These are phyloP conservation scores for Apeltes quadracus DNA, from an alignment of 2,113 vertebrate species.

Conservation along the genomic window DNA sequence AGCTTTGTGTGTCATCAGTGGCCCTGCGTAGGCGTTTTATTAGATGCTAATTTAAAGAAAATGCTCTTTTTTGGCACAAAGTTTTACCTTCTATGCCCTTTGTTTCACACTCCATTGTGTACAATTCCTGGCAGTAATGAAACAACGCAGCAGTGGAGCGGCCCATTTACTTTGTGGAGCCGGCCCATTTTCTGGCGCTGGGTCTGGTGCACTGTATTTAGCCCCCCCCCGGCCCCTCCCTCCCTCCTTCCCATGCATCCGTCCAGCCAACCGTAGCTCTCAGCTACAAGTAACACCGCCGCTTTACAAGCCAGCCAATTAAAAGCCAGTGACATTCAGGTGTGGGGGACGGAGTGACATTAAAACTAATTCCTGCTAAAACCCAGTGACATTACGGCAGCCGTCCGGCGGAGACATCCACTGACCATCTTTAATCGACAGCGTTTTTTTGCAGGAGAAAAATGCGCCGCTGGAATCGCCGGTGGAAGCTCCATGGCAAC, in stretches of 20 bases:
- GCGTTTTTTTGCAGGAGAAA: conserved; percentile 21
- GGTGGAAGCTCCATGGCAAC: conserved; percentile 22
- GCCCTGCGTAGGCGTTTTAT: conserved; percentile 12
- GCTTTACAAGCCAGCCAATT: conserved; percentile 74
- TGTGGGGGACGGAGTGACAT: conserved; percentile 74
- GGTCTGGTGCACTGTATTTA: conserved; percentile 25
- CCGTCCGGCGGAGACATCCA: conserved; percentile 21
- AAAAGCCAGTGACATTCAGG: conserved; percentile 81
- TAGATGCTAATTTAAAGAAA: conserved; percentile 13
- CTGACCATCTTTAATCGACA: conserved; percentile 46
- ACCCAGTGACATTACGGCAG: conserved; percentile 75
- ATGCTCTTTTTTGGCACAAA: conserved; percentile 10
- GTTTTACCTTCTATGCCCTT: conserved; percentile 36
- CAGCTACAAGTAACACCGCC: conserved; percentile 61
- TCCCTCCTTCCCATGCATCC: conserved; percentile 17
- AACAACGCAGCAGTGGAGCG: conserved; percentile 44
- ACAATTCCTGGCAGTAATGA: conserved; percentile 39
- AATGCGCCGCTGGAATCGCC: conserved; percentile 36
- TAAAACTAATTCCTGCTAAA: conserved; percentile 78
- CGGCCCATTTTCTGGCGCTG: conserved; percentile 50
- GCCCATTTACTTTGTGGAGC: conserved; percentile 37
- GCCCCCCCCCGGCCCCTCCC: conserved; percentile 4
- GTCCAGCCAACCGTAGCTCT: conserved; percentile 46
- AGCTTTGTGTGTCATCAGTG: conserved; percentile 17
- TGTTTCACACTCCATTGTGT: conserved; percentile 30